Conservation (phyloP, 1,140 invertebrate species). For the Mamestra configurata region DNA sequence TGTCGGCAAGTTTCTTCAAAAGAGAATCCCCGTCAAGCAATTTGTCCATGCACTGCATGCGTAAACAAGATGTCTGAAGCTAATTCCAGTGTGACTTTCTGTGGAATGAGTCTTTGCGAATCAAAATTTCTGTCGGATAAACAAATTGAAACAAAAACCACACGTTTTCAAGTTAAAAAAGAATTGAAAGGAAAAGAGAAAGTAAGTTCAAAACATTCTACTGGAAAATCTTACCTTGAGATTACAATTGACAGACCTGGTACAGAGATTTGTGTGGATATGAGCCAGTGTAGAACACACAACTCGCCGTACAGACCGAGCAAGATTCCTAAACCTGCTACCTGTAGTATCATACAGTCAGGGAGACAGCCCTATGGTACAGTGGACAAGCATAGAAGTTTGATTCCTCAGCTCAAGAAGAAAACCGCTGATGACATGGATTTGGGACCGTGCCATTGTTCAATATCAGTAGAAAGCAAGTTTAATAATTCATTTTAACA, state of each 20-base stretch:
- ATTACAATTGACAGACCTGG: conserved; percentile 66
- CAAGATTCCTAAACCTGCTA: conserved; percentile 68
- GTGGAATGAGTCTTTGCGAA: neutral
- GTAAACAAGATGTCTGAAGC: neutral
- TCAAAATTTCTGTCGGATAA: neutral
- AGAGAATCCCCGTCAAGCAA: too few relatives aligned
- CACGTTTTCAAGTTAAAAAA: conserved; percentile 18
- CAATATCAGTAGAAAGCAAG: conserved; percentile 50
- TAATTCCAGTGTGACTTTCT: neutral
- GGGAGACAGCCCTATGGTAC: neutral
- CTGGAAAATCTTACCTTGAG: conserved; percentile 56
- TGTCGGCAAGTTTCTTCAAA: neutral
- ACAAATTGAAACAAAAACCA: conserved; percentile 8
- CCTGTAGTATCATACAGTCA: neutral
- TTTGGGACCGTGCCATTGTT: conserved; percentile 20
- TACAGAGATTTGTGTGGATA: conserved; percentile 61
- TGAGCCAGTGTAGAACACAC: conserved; percentile 39
- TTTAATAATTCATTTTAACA: conserved; percentile 65
- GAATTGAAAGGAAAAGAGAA: conserved; percentile 2
- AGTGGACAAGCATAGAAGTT: conserved; percentile 31
- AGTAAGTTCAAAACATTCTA: conserved; percentile 31
- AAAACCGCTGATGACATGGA: conserved; percentile 62
- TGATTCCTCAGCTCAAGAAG: conserved; percentile 55
- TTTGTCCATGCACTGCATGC: conserved; percentile 14
- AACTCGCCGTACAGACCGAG: conserved; percentile 58